These are phyloP conservation scores for Acanthaster planci DNA, from an alignment of 35 echinoderm and acorn worm species.

Conservation along the genomic window DNA sequence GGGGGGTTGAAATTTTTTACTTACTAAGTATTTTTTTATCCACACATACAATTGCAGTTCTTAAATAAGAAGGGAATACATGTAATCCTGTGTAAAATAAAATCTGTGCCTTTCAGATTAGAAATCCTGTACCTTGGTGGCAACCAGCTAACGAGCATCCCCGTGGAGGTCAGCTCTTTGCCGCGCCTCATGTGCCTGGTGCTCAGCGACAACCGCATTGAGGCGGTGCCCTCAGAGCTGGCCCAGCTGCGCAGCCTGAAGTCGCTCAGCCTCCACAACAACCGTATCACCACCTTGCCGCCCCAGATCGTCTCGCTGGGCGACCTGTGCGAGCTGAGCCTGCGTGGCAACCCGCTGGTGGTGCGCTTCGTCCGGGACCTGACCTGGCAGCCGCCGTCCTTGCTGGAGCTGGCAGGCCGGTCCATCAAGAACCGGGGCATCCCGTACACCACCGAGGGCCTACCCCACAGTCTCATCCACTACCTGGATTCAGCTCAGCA, in stretches of 20 bases:
- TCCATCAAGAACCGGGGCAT: conserved; percentile 60
- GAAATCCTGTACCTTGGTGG: conserved; percentile 88
- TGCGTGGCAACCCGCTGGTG: conserved; percentile 84
- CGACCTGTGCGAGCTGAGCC: conserved; percentile 78
- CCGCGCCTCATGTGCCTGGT: conserved; percentile 46
- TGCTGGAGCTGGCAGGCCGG: conserved; percentile 74
- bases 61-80: too few species aligned
- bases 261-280: conserved; percentile 92
- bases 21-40: too few species aligned
- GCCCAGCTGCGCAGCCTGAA: conserved; percentile 55
- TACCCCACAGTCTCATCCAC: conserved; percentile 57
- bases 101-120: conserved; percentile 45
- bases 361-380: conserved; percentile 87
- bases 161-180: conserved; percentile 61
- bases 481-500: conserved; percentile 68
- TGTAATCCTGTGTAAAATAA: too few species aligned
- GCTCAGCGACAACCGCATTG: conserved; percentile 76
- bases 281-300: conserved; percentile 82
- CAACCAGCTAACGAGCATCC: conserved; percentile 69
- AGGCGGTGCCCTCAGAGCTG: conserved; percentile 62
- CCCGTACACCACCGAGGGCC: conserved; percentile 30
- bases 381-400: conserved; percentile 79
- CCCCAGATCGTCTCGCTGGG: conserved; percentile 78
- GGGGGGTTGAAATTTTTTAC: too few species aligned
- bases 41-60: too few species aligned